Conservation (phyloP, 2,888 invertebrate genomes). For the Lasioglossum marginatum region DNA sequence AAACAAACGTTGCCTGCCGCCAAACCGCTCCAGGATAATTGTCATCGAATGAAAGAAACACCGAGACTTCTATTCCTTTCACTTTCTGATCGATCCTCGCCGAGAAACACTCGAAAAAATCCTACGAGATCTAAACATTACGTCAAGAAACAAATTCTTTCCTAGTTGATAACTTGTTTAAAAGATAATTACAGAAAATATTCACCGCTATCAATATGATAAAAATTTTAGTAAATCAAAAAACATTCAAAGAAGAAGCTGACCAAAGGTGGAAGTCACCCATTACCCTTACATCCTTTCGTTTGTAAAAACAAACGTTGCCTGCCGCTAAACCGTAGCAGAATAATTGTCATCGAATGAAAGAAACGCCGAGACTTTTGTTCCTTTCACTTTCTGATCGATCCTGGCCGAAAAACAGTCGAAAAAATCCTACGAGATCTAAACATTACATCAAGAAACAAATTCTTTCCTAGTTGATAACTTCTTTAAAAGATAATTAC, state of each 20-base stretch:
- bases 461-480: background rate
- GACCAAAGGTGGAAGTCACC: conserved; percentile 80
- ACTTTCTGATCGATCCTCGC: background rate
- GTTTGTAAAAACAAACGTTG: conserved; percentile 73
- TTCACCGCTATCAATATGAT: background rate
- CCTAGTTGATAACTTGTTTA: background rate
- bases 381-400: conserved; percentile 7
- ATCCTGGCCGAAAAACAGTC: background rate
- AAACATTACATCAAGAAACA: background rate
- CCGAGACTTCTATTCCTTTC: conserved; percentile 3
- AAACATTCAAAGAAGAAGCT: conserved; percentile 67
- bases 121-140: background rate
- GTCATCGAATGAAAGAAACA: conserved; percentile 32
- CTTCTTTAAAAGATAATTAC: background rate
- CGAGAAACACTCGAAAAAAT: background rate
- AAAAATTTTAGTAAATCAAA: background rate
- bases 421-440: background rate
- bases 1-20: conserved; percentile 68
- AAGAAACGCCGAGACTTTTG: conserved; percentile 9
- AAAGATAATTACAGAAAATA: background rate
- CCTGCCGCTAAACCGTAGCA: conserved; percentile 42
- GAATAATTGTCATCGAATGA: conserved; percentile 42
- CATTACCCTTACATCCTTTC: conserved; percentile 77
- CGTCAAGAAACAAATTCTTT: background rate
- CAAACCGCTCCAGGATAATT: conserved; percentile 44